Base-by-base conservation (phyloP, 2,888 invertebrate species). In the Caradrina kadenii region DNA sequence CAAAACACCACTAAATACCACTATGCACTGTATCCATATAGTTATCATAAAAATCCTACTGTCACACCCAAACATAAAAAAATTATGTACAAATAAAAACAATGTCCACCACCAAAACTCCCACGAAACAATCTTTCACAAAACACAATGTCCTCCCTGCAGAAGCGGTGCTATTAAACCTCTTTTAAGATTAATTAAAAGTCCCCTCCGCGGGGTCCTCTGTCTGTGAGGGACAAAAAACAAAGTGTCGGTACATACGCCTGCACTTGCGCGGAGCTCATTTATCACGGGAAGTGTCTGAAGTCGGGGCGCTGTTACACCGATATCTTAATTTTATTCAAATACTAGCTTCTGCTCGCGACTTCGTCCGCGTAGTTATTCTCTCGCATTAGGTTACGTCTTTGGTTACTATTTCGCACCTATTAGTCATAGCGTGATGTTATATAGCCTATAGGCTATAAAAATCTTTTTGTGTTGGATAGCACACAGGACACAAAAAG, bases 131-230 rank as follows among this genome's bases (percentile, higher is more conserved):
- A 8, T 5, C 4, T 26, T 45, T 11, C 13, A 17, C 50, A 48
- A 54, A 54, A 63, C 65, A 63, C 49, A 19, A 53, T 26, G 42
- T 68, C 62, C 45, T 58, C 62, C 56, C 50, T 13, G 17, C 69
- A 63, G 49, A 60, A 70, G 63, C 67, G 67, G 61, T 63, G 64
- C 82, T 83, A 86, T 84, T 86, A 85, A 81, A 79, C 79, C 76
- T 85, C 81, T 76, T 77, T 82, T 80, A 76, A 84, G 82, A 85
- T 83, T 84, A 85, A 87, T 83, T 83, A 87, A 80, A 80, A 81
- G 63, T 70, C 76, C 80, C 84, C 76, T 73, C 69, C 53, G 45
- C 39, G 17, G 5, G 58, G 50, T 48, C 22, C n/a, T 11, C 22
- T 5, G 56, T 45, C 70, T 52, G 70, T 60, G 55, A 63, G 52